A percentile compares a stretch with the other conserved stretches of the same genome.
phyloP scores from a whole-genome alignment of 2,888 invertebrate species.

The Catocala sponsa region DNA sequence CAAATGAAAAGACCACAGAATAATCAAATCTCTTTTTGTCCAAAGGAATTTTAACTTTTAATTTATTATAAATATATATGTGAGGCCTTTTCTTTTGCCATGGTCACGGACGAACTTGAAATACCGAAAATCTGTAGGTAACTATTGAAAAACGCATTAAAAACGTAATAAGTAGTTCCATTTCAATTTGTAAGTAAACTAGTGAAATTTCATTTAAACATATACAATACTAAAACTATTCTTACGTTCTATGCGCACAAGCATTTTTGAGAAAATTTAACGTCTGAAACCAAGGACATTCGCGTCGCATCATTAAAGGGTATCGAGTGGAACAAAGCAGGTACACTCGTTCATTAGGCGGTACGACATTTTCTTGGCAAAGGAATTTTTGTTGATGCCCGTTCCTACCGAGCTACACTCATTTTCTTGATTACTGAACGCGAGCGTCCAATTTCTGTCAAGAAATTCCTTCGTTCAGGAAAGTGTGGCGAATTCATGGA shows the following conservation, averaged over 20 bases:
- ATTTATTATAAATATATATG: too few relatives aligned
- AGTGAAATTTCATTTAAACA: neutral
- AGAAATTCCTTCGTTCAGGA: conserved; percentile 29
- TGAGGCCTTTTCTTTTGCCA: too few relatives aligned
- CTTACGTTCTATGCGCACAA: too few relatives aligned
- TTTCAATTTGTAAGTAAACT: too few relatives aligned
- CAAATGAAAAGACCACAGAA: too few relatives aligned
- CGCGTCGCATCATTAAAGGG: conserved; percentile 43
- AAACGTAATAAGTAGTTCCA: too few relatives aligned
- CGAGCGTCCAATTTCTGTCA: conserved; percentile 49
- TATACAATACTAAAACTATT: neutral
- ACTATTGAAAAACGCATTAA: too few relatives aligned
- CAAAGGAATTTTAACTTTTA: too few relatives aligned
- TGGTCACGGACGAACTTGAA: too few relatives aligned
- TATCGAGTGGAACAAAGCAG: conserved; percentile 55
- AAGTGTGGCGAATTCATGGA: conserved; percentile 22
- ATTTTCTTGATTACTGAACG: conserved; percentile 56
- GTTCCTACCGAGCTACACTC: conserved; percentile 30
- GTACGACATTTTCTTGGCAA: conserved; percentile 49
- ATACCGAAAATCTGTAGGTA: too few relatives aligned
- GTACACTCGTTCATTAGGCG: conserved; percentile 50
- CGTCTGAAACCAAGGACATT: conserved; percentile 24
- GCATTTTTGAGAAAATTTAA: neutral
- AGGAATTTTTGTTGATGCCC: conserved; percentile 48
- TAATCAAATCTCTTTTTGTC: too few relatives aligned